A percentile compares a stretch with the other conserved stretches of the same genome.
phyloP scores from a whole-genome alignment of 2,888 invertebrate genomes.

The Phalera bucephala region DNA sequence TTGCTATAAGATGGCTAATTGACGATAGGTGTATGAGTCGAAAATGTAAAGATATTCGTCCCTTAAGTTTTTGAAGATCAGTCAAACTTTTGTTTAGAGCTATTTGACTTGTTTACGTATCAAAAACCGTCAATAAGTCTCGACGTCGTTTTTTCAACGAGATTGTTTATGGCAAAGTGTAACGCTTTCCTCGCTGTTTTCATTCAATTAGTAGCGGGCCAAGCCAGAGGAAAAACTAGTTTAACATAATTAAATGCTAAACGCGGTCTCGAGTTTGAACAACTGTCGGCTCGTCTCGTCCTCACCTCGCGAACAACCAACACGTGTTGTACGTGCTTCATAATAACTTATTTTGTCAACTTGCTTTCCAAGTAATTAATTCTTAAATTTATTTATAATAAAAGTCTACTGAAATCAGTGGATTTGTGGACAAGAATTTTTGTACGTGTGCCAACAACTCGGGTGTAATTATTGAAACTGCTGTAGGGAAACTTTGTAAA shows the following conservation, averaged over 20 bases:
- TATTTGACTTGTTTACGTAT: too few relatives aligned
- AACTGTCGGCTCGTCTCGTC: slow-evolving; percentile 38
- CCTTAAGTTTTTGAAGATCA: too few relatives aligned
- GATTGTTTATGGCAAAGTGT: too few relatives aligned
- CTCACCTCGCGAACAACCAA: slow-evolving; percentile 6
- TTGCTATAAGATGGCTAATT: too few relatives aligned
- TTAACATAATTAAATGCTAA: slow-evolving; percentile 42
- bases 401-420: slow-evolving; percentile 7
- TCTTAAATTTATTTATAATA: too few relatives aligned
- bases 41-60: too few relatives aligned
- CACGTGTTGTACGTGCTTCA: slow-evolving; percentile 3
- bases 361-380: slow-evolving; percentile 1
- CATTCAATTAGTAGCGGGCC: too few relatives aligned
- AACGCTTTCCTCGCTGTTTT: too few relatives aligned
- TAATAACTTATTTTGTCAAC: slow-evolving; percentile 3
- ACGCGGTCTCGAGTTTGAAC: slow-evolving; percentile 48
- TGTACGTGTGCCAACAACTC: slow-evolving; percentile 24
- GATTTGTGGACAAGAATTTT: slow-evolving; percentile 14
- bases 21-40: too few relatives aligned
- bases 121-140: too few relatives aligned
- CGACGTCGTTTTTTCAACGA: too few relatives aligned
- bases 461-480: slow-evolving; percentile 1
- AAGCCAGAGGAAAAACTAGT: slow-evolving; percentile 12
- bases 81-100: too few relatives aligned
- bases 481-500: background rate